phyloP scores from a whole-genome alignment of 2,797 vertebrate genomes.

The Potorous gilbertii region DNA sequence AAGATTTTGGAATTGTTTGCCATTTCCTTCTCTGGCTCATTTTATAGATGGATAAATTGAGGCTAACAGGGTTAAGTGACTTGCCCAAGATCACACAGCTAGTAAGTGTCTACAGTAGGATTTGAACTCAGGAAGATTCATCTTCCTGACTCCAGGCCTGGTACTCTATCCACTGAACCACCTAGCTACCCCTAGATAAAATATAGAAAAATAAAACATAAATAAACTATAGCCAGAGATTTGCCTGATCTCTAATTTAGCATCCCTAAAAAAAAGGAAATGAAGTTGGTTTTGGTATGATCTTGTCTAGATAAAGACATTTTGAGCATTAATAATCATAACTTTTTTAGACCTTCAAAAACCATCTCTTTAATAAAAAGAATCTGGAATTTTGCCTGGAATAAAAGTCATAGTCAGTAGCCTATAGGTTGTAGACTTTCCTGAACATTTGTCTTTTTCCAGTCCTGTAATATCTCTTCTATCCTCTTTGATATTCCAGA shows the following conservation, averaged over 20 bases:
- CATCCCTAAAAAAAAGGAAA: not conserved
- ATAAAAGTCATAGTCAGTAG: not conserved
- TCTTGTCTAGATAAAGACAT: not conserved
- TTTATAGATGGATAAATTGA: not conserved
- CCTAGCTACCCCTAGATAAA: not conserved
- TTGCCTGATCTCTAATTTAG: not conserved
- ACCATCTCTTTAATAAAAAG: not conserved
- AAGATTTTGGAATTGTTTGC: not conserved
- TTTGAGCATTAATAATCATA: not conserved
- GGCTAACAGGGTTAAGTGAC: not conserved
- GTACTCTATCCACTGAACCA: not conserved
- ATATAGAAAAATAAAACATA: not conserved
- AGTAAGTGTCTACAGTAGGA: not conserved
- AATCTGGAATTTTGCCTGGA: not conserved
- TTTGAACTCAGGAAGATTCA: not conserved
- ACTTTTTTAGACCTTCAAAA: not conserved
- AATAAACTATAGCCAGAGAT: not conserved
- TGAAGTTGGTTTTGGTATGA: not conserved
- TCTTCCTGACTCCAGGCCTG: not conserved
- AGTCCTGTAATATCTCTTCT: not conserved
- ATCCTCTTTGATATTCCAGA: not conserved
- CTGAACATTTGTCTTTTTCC: not conserved
- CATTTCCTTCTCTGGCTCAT: not conserved
- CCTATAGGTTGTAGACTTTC: not conserved
- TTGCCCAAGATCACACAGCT: not conserved